Base-by-base conservation (phyloP, 2,113 vertebrate genomes). In the Ranitomeya imitator region DNA sequence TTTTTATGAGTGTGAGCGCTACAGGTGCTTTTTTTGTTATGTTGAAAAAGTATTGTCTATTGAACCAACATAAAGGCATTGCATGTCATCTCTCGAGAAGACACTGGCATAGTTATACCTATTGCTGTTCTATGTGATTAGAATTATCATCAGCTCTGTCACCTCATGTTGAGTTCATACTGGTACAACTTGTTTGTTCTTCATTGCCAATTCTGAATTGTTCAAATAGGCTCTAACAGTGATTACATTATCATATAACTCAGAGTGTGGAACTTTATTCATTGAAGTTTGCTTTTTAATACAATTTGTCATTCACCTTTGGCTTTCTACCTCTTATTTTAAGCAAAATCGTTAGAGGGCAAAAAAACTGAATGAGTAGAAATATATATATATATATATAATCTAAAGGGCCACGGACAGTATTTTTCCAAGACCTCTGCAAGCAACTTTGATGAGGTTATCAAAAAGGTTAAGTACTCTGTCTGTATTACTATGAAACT, bases 111-210 rank as follows among this genome's bases (percentile, higher is more conserved):
- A 83, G 21, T 55, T 26, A 55, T 7, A 67, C 31, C 61, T 69
- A 69, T 21, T 69, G 23, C 63, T 54, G 2, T 83, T 67, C 45
- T 83, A 16, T 83, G 45, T 84, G 45, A 71, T 55, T 55, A 71
- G 18, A 55, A 52, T 71, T 69, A n/a, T 84, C 63, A 83, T 54
- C 63, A 69, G 21, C 21, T 84, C 51, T 84, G 21, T 71, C 23
- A 84, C 82, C 82, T 84, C 61, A 52, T 45, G 13, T n/a, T 71
- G 51, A 71, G 45, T 84, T 71, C 82, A 84, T n/a, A 54, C 45
- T 12, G 52, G n/a, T 55, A 71, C 82, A 84, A 13, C 45, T 18
- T 71, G 19, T 45, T 83, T 83, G 61, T 54, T 67, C 81, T 61
- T 81, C 9, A 63, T 67, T 67, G 15, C 61, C 14, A 54, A 8